Evolutionary conservation across 92 coral and sea anemone species (phyloP), one percentile per base, ranked within the genome.

Genomic region (Paragorgia papillata): DNA sequence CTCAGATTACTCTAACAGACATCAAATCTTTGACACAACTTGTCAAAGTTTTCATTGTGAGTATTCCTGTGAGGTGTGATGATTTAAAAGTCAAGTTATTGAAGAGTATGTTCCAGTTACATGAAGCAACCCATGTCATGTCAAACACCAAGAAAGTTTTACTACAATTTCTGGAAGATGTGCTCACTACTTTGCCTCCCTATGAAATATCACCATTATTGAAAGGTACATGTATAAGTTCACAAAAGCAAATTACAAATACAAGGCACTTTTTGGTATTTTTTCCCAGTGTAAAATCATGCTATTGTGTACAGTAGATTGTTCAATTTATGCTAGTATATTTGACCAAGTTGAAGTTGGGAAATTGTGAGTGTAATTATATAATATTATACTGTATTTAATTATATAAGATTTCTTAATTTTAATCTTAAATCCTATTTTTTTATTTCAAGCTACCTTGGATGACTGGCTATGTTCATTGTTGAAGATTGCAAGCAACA

Each of bases 51-150:
- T 65, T 49, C 7, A 3, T 61, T 37, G 21, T 33, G 39, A 5
- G 35, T 34, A 19, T 18, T 27, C 50, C 74, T 12, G 70, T 71
- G 35, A 74, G 51, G 56, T 56, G 62, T 13, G 68, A 26, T 50
- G 66, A 41, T 22, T 54, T 76, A 19, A 53, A 77, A 57, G 62
- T 57, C 13, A 50, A 87, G 19, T 74, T 95, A 26, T 74, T 91
- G 13, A 27, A 37, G 59, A 86, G 84, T 51, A 55, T 88, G 30
- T 87, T 50, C 80, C 62, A 29, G 57, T 49, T 91, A 49, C 91
- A 84, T 61, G 87, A 87, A 68, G 79, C 90, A 32, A 89, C 90
- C 64, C 97, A 83, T 69, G 32, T 73, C 27, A 70, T 75, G 74
- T 91, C 92, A 4, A 79, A 82, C 25, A 74, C 79, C 28, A 95